Percentiles rank a stretch among this genome's conserved stretches.
Evolutionary conservation across 2,797 vertebrate genomes (phyloP).

Genomic region (Mus spretus): DNA sequence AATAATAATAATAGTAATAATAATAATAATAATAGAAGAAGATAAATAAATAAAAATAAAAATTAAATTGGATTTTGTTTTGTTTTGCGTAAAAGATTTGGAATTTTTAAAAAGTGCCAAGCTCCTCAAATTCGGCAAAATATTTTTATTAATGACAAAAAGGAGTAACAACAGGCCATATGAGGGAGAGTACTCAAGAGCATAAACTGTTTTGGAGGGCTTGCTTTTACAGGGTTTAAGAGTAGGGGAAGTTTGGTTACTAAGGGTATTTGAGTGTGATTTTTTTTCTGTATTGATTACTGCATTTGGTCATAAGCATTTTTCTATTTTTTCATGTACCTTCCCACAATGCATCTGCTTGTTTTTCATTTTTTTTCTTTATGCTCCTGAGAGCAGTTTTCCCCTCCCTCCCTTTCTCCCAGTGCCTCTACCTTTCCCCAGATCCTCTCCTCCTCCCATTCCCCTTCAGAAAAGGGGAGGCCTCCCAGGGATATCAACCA

Average conservation of each 20-base stretch:
- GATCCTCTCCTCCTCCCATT: not conserved
- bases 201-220: not conserved
- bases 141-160: not conserved
- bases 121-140: conserved; percentile 1
- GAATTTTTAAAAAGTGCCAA: not conserved
- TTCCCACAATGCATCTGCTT: not conserved
- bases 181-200: not conserved
- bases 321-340: not conserved
- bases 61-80: not conserved
- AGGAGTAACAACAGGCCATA: not conserved
- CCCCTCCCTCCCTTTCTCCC: not conserved
- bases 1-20: too few species aligned
- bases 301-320: not conserved
- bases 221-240: not conserved
- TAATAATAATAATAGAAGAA: too few species aligned
- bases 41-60: not conserved
- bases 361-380: not conserved
- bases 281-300: not conserved
- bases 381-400: not conserved
- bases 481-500: not conserved
- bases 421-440: not conserved
- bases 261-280: not conserved
- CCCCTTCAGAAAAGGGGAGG: not conserved
- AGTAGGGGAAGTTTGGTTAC: not conserved
- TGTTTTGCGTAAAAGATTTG: not conserved